Percentiles rank a stretch among this genome's conserved stretches.
Evolutionary conservation across 2,888 invertebrate genomes (phyloP).

Genomic region (Callyntrura sp.): DNA sequence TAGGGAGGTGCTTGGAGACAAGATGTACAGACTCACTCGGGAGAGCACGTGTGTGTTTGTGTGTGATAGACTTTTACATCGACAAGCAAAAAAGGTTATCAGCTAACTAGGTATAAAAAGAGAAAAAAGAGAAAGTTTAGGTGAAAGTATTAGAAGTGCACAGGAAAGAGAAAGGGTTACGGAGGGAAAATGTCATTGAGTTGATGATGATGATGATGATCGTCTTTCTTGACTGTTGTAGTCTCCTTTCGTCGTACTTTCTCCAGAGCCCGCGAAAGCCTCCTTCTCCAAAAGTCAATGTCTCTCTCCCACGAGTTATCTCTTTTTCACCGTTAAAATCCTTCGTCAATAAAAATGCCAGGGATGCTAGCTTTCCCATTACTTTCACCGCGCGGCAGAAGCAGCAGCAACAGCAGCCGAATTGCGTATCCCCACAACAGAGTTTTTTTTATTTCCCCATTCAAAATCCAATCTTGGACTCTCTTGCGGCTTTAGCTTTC

Average conservation of each 20-base stretch:
- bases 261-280: neutral
- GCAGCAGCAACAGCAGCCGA: no score
- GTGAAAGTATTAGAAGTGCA: no score
- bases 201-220: neutral
- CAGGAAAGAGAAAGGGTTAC: no score
- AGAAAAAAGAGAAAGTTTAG: neutral
- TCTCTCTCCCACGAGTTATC: neutral
- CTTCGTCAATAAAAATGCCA: neutral
- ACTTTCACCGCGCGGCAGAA: no score
- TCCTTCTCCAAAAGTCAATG: neutral
- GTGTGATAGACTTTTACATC: neutral
- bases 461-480: constrained; percentile 54
- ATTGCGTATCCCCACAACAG: no score
- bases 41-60: no score
- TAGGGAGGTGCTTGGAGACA: no score
- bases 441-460: constrained; percentile 41
- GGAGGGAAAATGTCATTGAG: neutral
- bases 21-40: no score
- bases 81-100: constrained; percentile 3
- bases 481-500: constrained; percentile 53
- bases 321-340: neutral
- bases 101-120: constrained; percentile 8
- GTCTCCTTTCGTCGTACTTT: neutral
- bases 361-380: neutral
- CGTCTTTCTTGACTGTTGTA: neutral